These are phyloP conservation scores for Apeltes quadracus DNA, from an alignment of 2,113 vertebrate genomes.

Conservation along the genomic window DNA sequence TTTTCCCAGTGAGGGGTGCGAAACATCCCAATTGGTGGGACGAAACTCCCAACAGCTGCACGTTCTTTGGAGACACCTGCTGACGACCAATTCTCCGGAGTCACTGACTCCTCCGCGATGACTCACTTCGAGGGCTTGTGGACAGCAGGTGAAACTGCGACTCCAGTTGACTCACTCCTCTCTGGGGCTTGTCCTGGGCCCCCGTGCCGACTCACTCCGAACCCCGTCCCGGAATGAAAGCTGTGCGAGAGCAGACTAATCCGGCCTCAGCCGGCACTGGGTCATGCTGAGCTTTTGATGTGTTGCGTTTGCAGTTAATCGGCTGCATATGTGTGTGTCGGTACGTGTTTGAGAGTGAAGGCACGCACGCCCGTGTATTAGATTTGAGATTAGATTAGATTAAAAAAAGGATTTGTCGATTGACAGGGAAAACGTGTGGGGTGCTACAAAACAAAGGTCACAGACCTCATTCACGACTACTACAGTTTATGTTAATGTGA, in stretches of 20 bases:
- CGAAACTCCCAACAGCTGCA: neutral
- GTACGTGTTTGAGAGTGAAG: neutral
- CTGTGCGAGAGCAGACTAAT: constrained; percentile 27
- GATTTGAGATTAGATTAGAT: constrained; percentile 5
- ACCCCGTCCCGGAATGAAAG: constrained; percentile 29
- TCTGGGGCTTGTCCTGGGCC: constrained; percentile 17
- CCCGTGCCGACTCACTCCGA: constrained; percentile 10
- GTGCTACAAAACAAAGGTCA: constrained; percentile 9
- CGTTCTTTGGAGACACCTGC: constrained; percentile 7
- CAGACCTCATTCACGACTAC: neutral
- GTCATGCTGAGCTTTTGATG: constrained; percentile 36
- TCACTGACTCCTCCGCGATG: constrained; percentile 17
- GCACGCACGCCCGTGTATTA: neutral
- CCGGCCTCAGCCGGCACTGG: constrained; percentile 10
- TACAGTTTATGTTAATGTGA: neutral
- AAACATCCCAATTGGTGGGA: neutral
- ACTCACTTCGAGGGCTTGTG: constrained; percentile 36
- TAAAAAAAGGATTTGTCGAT: neutral
- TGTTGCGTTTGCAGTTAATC: constrained; percentile 23
- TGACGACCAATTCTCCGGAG: constrained; percentile 6
- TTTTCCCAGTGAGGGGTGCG: neutral
- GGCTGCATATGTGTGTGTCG: neutral
- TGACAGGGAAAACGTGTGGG: neutral
- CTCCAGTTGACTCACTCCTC: constrained; percentile 29
- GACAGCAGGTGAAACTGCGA: constrained; percentile 53